Base-by-base conservation (phyloP, 2,797 vertebrate genomes). In the Danio jaintianensis region DNA sequence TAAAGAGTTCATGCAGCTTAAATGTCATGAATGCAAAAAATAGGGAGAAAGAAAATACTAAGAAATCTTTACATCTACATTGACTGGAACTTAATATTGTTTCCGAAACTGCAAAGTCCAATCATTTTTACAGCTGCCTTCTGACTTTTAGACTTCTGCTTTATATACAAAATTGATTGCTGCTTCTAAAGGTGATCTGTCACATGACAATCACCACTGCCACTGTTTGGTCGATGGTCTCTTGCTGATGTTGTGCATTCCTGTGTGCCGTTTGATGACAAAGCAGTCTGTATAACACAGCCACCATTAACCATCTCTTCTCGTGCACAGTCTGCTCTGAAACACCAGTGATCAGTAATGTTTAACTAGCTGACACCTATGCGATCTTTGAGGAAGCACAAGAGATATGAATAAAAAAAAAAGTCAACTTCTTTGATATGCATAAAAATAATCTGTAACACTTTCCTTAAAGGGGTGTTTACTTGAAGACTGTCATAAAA, bases 211-310 rank as follows among this genome's bases (percentile, higher is more conserved):
- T 22, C 45, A 50, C 7, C 12, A 15, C 45, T 48, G 45, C 7
- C 48, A 67, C 64, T 66, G 42, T 76, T 66, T 83, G 78, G 72
- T 29, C 3, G 7, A 20, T 13, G 12, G 40, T 20, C 20, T 42
- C n/a, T 45, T 64, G 73, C 52, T 80, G 45, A 77, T 71, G 15
- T 48, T 36, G 50, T 79, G n/a, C 43, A 80, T 80, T 80, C 59
- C 59, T 29, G 13, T 43, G 36, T 45, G 10, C 58, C 16, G 70
- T 72, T 45, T 80, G 73, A 70, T 77, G 68, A 59, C 66, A 80
- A 47, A 36, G 64, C 18, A 38, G 55, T 42, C 20, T 53, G n/a
- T 66, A 43, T 16, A 70, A 70, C 7, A 6, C 12, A 38, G 62
- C 7, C 29, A 53, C 13, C 0, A 0, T 53, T 11, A 53, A 29